Evolutionary conservation across 2,888 invertebrate genomes (phyloP).

Genomic region (Limnephilus auricula): DNA sequence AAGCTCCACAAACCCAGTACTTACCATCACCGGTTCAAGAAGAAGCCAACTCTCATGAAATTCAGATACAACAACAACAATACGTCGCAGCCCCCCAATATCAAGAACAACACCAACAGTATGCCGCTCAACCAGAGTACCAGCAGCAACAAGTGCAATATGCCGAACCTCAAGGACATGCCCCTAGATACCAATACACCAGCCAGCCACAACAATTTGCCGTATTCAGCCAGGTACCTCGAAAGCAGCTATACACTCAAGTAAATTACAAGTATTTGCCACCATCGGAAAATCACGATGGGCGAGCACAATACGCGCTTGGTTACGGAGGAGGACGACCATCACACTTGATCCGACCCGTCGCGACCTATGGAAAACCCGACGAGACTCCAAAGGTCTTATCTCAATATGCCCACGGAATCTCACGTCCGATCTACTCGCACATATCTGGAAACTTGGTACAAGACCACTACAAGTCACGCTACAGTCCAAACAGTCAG

Average conservation of each 20-base stretch:
- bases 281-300: slow-evolving; percentile 67
- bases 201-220: slow-evolving; percentile 68
- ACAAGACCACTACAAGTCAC: slow-evolving; percentile 66
- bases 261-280: slow-evolving; percentile 67
- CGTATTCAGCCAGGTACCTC: slow-evolving; percentile 70
- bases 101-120: slow-evolving; percentile 37
- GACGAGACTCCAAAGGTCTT: slow-evolving; percentile 73
- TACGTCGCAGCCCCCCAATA: slow-evolving; percentile 14
- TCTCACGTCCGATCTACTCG: slow-evolving; percentile 72
- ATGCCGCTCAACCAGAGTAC: slow-evolving; percentile 64
- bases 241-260: slow-evolving; percentile 70
- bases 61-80: not conserved
- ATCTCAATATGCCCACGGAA: slow-evolving; percentile 71
- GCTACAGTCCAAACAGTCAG: slow-evolving; percentile 70
- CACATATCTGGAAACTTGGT: slow-evolving; percentile 68
- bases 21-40: slow-evolving; percentile 3
- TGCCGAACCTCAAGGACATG: slow-evolving; percentile 69
- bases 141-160: slow-evolving; percentile 70
- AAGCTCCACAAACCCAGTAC: not conserved
- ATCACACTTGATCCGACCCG: slow-evolving; percentile 70
- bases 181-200: slow-evolving; percentile 68
- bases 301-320: slow-evolving; percentile 69
- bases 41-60: slow-evolving; percentile 8
- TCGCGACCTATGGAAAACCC: slow-evolving; percentile 72
- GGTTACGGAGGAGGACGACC: not conserved